These are phyloP conservation scores for Oreonectes daqikongensis DNA, from an alignment of 2,797 vertebrate genomes.

Conservation along the genomic window DNA sequence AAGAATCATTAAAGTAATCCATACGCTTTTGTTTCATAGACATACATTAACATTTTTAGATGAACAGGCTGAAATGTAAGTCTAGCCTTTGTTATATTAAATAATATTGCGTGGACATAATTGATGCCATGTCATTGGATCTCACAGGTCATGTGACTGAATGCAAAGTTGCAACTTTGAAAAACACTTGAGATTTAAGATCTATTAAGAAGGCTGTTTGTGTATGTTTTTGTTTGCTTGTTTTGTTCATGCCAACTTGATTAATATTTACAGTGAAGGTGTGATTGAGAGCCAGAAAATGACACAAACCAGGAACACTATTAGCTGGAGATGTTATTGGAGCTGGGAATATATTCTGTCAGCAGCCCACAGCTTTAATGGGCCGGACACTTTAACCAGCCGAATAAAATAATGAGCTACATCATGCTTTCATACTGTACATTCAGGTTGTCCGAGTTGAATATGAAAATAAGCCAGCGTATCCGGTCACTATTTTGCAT, in stretches of 20 bases:
- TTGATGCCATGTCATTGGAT: neutral
- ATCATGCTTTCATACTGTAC: slow-evolving; percentile 10
- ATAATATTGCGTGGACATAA: neutral
- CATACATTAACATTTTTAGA: neutral
- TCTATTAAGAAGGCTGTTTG: neutral
- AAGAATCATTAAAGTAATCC: neutral
- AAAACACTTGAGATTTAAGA: neutral
- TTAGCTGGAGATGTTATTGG: neutral
- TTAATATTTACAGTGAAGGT: neutral
- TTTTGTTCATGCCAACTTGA: neutral
- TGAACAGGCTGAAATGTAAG: too few relatives aligned
- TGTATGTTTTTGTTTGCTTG: neutral
- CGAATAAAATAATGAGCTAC: slow-evolving; percentile 34
- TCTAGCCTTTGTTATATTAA: neutral
- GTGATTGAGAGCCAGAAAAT: too few relatives aligned
- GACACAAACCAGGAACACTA: neutral
- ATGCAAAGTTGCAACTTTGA: neutral
- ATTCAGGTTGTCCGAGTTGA: neutral
- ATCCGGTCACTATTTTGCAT: slow-evolving; percentile 21
- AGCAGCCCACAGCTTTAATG: neutral
- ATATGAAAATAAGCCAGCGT: neutral
- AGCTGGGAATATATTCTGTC: neutral
- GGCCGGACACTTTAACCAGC: neutral
- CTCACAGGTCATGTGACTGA: neutral
- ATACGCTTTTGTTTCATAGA: neutral